Evolutionary conservation across 2,797 vertebrate species (phyloP).

Genomic region (Cyclopterus lumpus): DNA sequence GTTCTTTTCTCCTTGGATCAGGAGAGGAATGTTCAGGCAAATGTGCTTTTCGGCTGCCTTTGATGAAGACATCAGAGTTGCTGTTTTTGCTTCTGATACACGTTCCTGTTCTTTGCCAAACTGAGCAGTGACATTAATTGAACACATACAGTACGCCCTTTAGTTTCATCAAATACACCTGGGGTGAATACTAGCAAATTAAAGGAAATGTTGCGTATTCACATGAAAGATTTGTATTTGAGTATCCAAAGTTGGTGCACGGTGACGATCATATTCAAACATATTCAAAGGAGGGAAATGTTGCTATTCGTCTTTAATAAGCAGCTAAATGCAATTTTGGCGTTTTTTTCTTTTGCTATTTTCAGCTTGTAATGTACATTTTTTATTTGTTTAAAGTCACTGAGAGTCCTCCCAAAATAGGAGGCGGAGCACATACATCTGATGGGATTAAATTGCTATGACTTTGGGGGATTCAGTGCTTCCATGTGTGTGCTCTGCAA

Average conservation of each 20-base stretch:
- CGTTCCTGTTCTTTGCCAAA: constrained; percentile 7
- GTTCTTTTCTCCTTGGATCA: not conserved
- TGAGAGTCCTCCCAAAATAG: not conserved
- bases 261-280: constrained; percentile 2
- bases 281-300: not conserved
- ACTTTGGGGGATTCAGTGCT: constrained; percentile 11
- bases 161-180: constrained; percentile 13
- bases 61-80: constrained; percentile 41
- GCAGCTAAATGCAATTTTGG: not conserved
- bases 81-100: not conserved
- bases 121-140: constrained; percentile 20
- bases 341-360: not conserved
- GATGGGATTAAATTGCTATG: constrained; percentile 15
- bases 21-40: constrained; percentile 6
- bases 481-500: constrained; percentile 13
- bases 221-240: constrained; percentile 6
- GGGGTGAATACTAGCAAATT: not conserved
- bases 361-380: not conserved
- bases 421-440: constrained; percentile 5
- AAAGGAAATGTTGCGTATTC: not conserved
- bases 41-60: constrained; percentile 25
- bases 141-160: constrained; percentile 3
- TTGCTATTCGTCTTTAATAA: constrained; percentile 4
- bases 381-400: constrained; percentile 12
- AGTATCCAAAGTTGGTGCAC: not conserved